Conservation (phyloP, 2,888 invertebrate genomes). For the Rhogogaster chlorosoma region DNA sequence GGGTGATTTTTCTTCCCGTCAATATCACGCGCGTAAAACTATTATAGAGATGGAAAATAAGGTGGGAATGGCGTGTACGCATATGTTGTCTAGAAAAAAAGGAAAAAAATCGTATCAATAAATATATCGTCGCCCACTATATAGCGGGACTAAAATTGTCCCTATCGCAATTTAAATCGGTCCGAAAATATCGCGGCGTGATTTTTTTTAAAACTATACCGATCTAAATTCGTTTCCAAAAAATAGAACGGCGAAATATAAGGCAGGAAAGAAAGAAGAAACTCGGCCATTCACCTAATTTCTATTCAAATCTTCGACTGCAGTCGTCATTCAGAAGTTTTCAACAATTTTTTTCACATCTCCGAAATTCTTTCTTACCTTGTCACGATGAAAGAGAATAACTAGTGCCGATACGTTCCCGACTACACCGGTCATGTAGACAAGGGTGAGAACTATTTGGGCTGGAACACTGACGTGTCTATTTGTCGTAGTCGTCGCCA, state of each 20-base stretch:
- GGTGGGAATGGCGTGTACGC: background rate
- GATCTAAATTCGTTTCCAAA: background rate
- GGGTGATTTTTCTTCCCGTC: background rate
- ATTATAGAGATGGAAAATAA: background rate
- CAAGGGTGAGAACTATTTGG: constrained; percentile 78
- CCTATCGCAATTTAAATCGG: background rate
- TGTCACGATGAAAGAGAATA: constrained; percentile 85
- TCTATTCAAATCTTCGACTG: too few species aligned
- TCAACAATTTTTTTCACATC: background rate
- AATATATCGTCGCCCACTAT: background rate
- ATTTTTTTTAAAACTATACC: background rate
- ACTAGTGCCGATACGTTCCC: constrained; percentile 89
- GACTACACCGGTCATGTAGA: constrained; percentile 84
- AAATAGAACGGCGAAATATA: too few species aligned
- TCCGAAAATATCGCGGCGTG: background rate
- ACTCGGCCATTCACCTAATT: too few species aligned
- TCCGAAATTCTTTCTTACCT: constrained; percentile 71
- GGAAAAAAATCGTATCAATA: background rate
- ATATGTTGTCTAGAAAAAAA: background rate
- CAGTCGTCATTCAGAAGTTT: too few species aligned
- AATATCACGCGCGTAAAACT: background rate
- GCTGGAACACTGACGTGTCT: background rate
- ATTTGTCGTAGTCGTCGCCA: background rate
- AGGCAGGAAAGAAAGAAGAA: too few species aligned
- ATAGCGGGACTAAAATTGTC: background rate